Percentiles rank a stretch among this genome's conserved stretches.
These are phyloP conservation scores for Cryptotermes secundus DNA, from an alignment of 1,140 invertebrate genomes.

Conservation along the genomic window DNA sequence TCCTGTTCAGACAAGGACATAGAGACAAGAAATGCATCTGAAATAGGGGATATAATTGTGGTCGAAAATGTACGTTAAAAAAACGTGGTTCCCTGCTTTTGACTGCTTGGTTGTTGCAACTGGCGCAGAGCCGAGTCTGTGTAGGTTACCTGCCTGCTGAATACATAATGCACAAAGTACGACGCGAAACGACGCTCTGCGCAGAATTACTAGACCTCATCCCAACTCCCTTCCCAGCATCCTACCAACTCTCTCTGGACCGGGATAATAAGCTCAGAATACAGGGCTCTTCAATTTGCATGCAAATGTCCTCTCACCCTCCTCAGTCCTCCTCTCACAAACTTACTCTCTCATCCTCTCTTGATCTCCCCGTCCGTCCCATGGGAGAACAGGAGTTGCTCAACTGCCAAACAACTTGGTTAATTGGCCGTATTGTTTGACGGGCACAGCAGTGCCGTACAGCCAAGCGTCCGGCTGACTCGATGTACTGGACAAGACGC, in stretches of 20 bases:
- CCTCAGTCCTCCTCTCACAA: background rate
- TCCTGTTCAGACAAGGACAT: too few relatives aligned
- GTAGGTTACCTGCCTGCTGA: slow-evolving; percentile 8
- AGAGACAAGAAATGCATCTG: too few relatives aligned
- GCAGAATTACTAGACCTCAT: background rate
- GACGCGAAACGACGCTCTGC: background rate
- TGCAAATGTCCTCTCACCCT: slow-evolving; percentile 17
- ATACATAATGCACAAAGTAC: slow-evolving; percentile 4
- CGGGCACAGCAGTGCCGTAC: background rate
- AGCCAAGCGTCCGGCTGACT: background rate
- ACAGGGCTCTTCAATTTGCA: slow-evolving; percentile 18
- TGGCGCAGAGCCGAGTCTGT: background rate
- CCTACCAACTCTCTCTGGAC: slow-evolving; percentile 13
- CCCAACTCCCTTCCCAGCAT: background rate
- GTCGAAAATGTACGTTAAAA: too few relatives aligned
- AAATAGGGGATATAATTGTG: too few relatives aligned
- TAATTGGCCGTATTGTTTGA: slow-evolving; percentile 19
- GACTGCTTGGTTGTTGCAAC: background rate
- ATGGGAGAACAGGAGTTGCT: background rate
- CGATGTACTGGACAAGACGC: background rate
- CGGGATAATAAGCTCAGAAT: slow-evolving; percentile 16
- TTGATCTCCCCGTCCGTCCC: background rate
- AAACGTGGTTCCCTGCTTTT: background rate
- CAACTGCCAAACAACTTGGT: slow-evolving; percentile 18
- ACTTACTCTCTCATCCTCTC: background rate